Conservation (phyloP, 2,113 vertebrate species). For the Lutjanus erythropterus region DNA sequence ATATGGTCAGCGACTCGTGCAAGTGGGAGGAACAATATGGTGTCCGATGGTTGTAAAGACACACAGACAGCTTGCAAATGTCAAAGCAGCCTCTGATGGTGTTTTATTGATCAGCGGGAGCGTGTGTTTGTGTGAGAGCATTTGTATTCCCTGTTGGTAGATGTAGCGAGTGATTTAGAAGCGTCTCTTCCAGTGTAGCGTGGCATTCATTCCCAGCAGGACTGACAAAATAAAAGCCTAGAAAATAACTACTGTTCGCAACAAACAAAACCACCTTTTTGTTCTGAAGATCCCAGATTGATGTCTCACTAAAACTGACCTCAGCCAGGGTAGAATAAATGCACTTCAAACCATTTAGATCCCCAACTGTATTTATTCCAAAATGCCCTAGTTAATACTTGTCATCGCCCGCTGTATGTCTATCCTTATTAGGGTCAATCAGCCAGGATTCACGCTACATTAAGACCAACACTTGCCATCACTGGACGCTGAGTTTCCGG, state of each 20-base stretch:
- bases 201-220: conserved; percentile 2
- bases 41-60: conserved; percentile 21
- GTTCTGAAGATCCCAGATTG: conserved; percentile 11
- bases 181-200: not conserved
- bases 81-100: conserved; percentile 32
- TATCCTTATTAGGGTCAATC: conserved; percentile 38
- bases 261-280: conserved; percentile 31
- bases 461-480: conserved; percentile 38
- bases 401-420: conserved; percentile 11
- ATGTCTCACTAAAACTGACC: conserved; percentile 21
- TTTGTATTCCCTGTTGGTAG: conserved; percentile 29
- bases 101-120: conserved; percentile 41
- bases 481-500: conserved; percentile 3
- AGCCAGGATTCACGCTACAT: conserved; percentile 49
- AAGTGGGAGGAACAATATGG: conserved; percentile 61
- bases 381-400: conserved; percentile 22
- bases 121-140: conserved; percentile 27
- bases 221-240: conserved; percentile 3
- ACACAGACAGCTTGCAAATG: conserved; percentile 46
- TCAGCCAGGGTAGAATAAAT: conserved; percentile 30
- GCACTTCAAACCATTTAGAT: conserved; percentile 50
- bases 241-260: not conserved
- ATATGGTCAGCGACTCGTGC: conserved; percentile 21
- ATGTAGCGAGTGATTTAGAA: not conserved
- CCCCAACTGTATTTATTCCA: conserved; percentile 14